Evolutionary conservation across 2,888 invertebrate species (phyloP).

Genomic region (Plebejus anna): DNA sequence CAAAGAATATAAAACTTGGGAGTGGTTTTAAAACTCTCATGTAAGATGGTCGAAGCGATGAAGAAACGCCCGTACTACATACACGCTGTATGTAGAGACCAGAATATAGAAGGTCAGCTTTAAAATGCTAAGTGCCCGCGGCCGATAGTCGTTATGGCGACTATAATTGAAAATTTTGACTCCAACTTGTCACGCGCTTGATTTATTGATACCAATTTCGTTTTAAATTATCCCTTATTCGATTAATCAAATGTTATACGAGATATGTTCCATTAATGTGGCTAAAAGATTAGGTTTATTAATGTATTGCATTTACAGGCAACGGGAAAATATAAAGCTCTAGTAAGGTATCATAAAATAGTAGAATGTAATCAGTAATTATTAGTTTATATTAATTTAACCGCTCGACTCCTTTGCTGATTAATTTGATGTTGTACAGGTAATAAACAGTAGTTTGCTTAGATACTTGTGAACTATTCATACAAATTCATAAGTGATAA

Average conservation of each 20-base stretch:
- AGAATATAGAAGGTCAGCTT: conserved; percentile 13
- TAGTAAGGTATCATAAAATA: neutral
- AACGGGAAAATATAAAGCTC: neutral
- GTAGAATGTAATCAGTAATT: neutral
- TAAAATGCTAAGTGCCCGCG: conserved; percentile 24
- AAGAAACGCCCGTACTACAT: conserved; percentile 45
- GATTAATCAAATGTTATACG: conserved; percentile 13
- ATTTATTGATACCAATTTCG: conserved; percentile 20
- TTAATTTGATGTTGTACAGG: neutral
- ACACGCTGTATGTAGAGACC: conserved; percentile 9
- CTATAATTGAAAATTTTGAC: conserved; percentile 25
- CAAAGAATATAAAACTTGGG: conserved; percentile 43
- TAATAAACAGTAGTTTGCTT: too few species aligned
- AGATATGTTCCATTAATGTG: conserved; percentile 12
- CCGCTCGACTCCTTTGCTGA: neutral
- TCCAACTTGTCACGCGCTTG: conserved; percentile 2
- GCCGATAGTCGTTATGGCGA: conserved; percentile 2
- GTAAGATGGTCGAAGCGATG: conserved; percentile 57
- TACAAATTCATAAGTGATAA: neutral
- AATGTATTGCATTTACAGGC: neutral
- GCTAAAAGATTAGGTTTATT: neutral
- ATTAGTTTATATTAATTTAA: neutral
- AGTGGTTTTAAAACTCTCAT: conserved; percentile 64
- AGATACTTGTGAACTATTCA: neutral
- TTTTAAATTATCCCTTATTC: conserved; percentile 19